Evolutionary conservation across 2,113 vertebrate genomes (phyloP), one percentile per base, ranked within the genome.

Genomic region (Apteryx owenii): DNA sequence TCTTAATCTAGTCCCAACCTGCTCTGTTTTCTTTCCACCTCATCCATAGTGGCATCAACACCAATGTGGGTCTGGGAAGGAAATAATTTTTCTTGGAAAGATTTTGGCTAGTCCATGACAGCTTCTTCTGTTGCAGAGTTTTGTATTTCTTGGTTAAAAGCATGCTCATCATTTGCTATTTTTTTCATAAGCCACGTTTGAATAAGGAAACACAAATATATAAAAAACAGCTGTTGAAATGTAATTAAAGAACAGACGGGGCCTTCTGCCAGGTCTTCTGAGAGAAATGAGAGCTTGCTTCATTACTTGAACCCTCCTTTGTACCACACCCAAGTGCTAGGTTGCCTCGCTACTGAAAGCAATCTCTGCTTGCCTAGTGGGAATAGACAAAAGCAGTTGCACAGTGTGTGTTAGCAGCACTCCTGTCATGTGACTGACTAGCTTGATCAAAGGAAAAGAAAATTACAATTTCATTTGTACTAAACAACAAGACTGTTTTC

Each of bases 191-290:
- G 94, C 95, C 81, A 95, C 88, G 66, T 94, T 96, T 70, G 69
- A 96, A 93, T 76, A 90, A 96, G 97, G 96, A 97, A 97, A 98
- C 81, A 96, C 90, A 96, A 96, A 97, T 96, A 96, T 97, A 96
- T 96, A 95, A 97, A 97, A 97, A 98, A 80, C 96, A 97, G 95
- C 95, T 97, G 97, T 97, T 91, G 95, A 97, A 97, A 97, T 98
- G 96, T 96, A 97, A 95, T 98, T 97, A 97, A 96, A 97, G 93
- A 97, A 95, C 80, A 91, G 97, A 94, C 86, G 16, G 91, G 97
- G 91, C 93, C 89, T 90, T 42, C 77, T 96, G 97, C 97, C 95
- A 97, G 92, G 90, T 75, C 82, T 97, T 90, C 93, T 93, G 97
- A 97, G 96, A 96, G 95, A 82, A 93, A 93, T 29, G 90, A 97